phyloP scores from a whole-genome alignment of 2,113 vertebrate species.

The Hippopotamus amphibius region DNA sequence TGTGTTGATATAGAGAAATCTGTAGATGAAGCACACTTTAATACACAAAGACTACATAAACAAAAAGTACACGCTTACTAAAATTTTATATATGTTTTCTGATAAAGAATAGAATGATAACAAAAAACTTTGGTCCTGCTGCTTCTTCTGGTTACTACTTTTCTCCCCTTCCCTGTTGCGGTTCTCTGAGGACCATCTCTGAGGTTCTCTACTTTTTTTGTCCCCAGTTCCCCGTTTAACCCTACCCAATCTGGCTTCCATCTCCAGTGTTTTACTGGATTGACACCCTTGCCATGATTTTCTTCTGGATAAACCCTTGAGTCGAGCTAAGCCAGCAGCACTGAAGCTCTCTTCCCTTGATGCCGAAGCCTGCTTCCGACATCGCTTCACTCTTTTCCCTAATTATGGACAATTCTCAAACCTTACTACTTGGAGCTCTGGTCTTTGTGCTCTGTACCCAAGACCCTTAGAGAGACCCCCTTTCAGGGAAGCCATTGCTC shows the following conservation, averaged over 20 bases:
- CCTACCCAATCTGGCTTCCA: not conserved
- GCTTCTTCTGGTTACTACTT: not conserved
- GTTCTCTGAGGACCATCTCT: not conserved
- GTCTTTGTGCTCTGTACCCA: not conserved
- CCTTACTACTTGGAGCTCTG: not conserved
- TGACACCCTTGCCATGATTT: not conserved
- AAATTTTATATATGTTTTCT: conserved; percentile 6
- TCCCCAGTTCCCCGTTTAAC: not conserved
- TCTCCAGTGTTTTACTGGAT: not conserved
- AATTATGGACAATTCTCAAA: not conserved
- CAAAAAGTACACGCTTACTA: not conserved
- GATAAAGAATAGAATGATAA: not conserved
- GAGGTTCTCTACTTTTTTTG: not conserved
- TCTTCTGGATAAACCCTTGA: not conserved
- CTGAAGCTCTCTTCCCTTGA: not conserved
- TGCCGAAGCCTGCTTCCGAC: not conserved
- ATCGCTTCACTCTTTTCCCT: not conserved
- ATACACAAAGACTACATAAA: not conserved
- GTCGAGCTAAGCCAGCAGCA: not conserved
- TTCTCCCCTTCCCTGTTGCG: not conserved
- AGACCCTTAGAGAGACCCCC: not conserved
- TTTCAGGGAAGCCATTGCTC: not conserved
- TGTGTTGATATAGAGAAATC: not conserved
- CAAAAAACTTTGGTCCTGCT: not conserved
- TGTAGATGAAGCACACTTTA: not conserved